Percentiles rank a stretch among this genome's conserved stretches.
Conservation (phyloP, 2,888 invertebrate genomes). For the Papilio demoleus region DNA sequence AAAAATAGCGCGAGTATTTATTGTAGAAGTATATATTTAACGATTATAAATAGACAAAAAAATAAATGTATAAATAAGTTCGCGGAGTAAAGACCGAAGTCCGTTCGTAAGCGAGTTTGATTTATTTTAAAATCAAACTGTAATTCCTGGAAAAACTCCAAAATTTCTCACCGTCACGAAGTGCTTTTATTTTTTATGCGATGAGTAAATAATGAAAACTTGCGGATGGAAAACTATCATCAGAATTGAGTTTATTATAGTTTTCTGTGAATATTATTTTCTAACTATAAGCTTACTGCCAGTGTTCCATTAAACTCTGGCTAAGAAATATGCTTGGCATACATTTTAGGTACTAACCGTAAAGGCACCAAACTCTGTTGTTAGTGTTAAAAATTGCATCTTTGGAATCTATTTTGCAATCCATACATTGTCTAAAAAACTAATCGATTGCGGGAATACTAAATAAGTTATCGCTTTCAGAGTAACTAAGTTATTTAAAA, state of each 20-base stretch:
- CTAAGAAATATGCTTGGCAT: background rate
- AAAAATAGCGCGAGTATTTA: background rate
- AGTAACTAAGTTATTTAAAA: background rate
- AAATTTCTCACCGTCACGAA: conserved; percentile 22
- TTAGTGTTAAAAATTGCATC: background rate
- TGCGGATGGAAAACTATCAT: conserved; percentile 28
- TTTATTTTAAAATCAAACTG: conserved; percentile 34
- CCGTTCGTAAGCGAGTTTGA: conserved; percentile 27
- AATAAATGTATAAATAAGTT: conserved; percentile 19
- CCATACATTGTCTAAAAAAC: background rate
- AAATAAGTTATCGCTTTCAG: background rate
- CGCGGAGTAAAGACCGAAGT: conserved; percentile 31
- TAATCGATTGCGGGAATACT: background rate
- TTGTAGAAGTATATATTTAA: background rate
- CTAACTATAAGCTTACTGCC: background rate
- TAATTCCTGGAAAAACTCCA: conserved; percentile 36
- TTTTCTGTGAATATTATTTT: conserved; percentile 7
- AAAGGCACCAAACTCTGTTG: background rate
- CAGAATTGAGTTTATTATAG: conserved; percentile 14
- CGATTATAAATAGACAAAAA: conserved; percentile 18
- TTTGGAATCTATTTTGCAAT: background rate
- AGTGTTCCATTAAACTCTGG: background rate
- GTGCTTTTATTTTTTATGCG: conserved; percentile 36
- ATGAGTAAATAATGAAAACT: conserved; percentile 33
- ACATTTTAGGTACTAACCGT: background rate